A percentile compares a stretch with the other conserved stretches of the same genome.
phyloP scores from a whole-genome alignment of 2,888 invertebrate genomes.

The Andrena fulva region DNA sequence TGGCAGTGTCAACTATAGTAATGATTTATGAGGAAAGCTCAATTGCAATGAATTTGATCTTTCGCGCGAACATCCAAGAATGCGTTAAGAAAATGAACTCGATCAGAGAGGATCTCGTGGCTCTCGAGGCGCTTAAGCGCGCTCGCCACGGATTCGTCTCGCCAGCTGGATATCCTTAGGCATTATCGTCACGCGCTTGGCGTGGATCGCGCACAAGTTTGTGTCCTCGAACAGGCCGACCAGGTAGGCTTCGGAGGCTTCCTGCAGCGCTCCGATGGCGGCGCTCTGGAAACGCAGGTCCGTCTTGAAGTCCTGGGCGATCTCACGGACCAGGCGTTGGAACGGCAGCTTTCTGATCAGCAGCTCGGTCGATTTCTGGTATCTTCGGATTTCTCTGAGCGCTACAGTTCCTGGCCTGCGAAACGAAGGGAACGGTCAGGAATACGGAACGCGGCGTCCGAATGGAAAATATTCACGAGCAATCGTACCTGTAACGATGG shows the following conservation, averaged over 20 bases:
- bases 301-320: slow-evolving; percentile 98
- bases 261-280: slow-evolving; percentile 96
- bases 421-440: not conserved
- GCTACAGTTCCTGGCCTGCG: slow-evolving; percentile 96
- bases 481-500: slow-evolving; percentile 92
- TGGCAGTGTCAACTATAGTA: slow-evolving; percentile 79
- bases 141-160: slow-evolving; percentile 97
- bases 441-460: too few relatives aligned
- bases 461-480: not conserved
- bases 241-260: slow-evolving; percentile 96
- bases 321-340: slow-evolving; percentile 98
- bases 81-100: slow-evolving; percentile 71
- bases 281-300: slow-evolving; percentile 98
- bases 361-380: slow-evolving; percentile 98
- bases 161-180: slow-evolving; percentile 99
- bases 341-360: slow-evolving; percentile 97
- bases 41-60: slow-evolving; percentile 65
- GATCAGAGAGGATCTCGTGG: slow-evolving; percentile 40
- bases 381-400: slow-evolving; percentile 98
- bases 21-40: slow-evolving; percentile 69
- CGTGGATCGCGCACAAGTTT: slow-evolving; percentile 98
- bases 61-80: slow-evolving; percentile 64
- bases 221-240: slow-evolving; percentile 99
- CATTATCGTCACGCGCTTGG: slow-evolving; percentile 97
- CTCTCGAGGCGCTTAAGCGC: slow-evolving; percentile 89